A percentile compares a stretch with the other conserved stretches of the same genome.
These are phyloP conservation scores for Hylaea fasciaria DNA, from an alignment of 2,888 invertebrate genomes.

Conservation along the genomic window DNA sequence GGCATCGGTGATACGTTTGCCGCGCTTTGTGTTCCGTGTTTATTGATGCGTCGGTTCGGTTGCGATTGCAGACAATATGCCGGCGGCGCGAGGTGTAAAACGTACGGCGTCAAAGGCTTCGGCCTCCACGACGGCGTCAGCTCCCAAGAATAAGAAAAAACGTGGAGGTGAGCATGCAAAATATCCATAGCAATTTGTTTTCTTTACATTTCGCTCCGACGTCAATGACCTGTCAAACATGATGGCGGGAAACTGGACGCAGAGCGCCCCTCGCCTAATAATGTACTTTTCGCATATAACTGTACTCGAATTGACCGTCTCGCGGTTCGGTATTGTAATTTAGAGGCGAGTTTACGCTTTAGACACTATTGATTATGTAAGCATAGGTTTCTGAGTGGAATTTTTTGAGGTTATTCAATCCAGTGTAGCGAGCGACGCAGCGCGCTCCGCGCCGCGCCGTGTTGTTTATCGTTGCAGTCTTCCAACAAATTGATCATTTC, in stretches of 20 bases:
- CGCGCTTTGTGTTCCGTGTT: conserved; percentile 68
- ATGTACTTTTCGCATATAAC: conserved; percentile 49
- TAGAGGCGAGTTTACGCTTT: conserved; percentile 33
- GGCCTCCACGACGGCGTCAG: conserved; percentile 65
- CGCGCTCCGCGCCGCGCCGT: not conserved
- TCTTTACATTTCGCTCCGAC: conserved; percentile 76
- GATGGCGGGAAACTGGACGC: conserved; percentile 76
- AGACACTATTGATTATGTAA: conserved; percentile 40
- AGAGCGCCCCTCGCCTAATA: conserved; percentile 42
- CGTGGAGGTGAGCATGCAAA: conserved; percentile 71
- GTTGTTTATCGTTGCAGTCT: conserved; percentile 37
- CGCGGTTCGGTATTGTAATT: conserved; percentile 20
- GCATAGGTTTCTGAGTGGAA: conserved; percentile 19
- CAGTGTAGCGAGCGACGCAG: conserved; percentile 20
- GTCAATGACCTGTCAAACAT: conserved; percentile 83
- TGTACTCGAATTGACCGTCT: conserved; percentile 37
- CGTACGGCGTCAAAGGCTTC: conserved; percentile 78
- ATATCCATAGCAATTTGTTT: conserved; percentile 70
- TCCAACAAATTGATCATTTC: conserved; percentile 35
- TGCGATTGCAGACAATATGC: conserved; percentile 82
- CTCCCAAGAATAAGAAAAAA: conserved; percentile 81
- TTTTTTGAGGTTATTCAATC: conserved; percentile 51
- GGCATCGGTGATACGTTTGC: conserved; percentile 61
- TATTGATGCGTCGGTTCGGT: conserved; percentile 79
- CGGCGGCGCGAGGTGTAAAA: conserved; percentile 82